phyloP scores from a whole-genome alignment of 2,797 vertebrate species.

The Babyrousa celebensis region DNA sequence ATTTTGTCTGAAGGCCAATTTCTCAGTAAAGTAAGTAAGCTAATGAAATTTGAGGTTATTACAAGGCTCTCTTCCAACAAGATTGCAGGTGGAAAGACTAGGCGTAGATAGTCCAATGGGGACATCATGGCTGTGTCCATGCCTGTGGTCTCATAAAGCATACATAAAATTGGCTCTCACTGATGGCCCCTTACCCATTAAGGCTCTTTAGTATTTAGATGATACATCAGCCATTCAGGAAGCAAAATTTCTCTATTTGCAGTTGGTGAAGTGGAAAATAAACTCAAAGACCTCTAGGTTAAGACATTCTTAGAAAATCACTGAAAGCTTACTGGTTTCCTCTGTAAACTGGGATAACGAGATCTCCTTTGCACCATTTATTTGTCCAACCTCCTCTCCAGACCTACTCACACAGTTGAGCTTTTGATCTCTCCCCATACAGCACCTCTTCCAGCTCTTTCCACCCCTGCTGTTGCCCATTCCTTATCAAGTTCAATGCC shows the following conservation, averaged over 20 bases:
- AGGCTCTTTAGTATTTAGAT: neutral
- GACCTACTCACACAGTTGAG: accelerated
- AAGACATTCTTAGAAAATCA: neutral
- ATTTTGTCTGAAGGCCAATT: neutral
- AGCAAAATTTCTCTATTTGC: neutral
- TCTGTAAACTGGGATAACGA: neutral
- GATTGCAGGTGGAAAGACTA: neutral
- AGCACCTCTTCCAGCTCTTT: too few relatives aligned
- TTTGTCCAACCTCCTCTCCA: too few relatives aligned
- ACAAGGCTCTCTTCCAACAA: neutral
- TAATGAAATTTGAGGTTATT: neutral
- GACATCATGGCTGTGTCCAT: neutral
- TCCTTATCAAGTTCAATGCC: neutral
- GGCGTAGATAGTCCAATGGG: neutral
- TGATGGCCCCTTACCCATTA: neutral
- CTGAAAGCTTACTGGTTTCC: neutral
- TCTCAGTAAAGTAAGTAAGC: neutral
- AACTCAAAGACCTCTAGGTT: neutral
- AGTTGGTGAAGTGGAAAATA: neutral
- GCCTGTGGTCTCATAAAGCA: neutral
- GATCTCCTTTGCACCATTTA: neutral
- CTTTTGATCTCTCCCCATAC: neutral
- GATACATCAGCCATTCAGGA: neutral
- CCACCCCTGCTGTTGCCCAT: neutral
- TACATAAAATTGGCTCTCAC: neutral